phyloP scores from a whole-genome alignment of 2,113 vertebrate species.

The Tyrannus savana region DNA sequence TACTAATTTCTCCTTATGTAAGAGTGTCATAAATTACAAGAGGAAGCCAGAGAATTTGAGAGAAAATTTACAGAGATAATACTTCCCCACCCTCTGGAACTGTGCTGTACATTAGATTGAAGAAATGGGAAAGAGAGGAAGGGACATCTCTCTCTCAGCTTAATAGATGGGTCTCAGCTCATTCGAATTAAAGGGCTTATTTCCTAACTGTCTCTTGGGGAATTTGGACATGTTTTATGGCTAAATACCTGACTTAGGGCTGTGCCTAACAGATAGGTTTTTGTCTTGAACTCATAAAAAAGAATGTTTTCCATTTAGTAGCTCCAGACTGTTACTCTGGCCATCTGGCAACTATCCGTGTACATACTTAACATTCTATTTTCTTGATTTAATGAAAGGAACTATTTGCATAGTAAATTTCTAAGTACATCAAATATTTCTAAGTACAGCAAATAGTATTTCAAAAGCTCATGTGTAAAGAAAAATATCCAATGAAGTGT shows the following conservation, averaged over 20 bases:
- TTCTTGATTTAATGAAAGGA: slow-evolving; percentile 44
- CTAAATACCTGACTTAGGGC: background rate
- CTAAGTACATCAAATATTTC: background rate
- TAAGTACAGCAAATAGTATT: background rate
- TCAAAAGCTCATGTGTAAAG: background rate
- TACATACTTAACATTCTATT: slow-evolving; percentile 41
- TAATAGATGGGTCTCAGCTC: background rate
- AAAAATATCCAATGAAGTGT: background rate
- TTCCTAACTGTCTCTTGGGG: background rate
- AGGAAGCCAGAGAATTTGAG: background rate
- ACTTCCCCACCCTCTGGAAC: background rate
- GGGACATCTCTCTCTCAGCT: background rate
- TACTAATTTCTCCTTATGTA: background rate
- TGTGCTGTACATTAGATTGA: background rate
- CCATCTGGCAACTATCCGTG: slow-evolving; percentile 3
- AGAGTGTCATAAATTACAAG: background rate
- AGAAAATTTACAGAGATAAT: background rate
- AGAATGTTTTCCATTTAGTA: slow-evolving; percentile 27
- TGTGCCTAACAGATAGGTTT: background rate
- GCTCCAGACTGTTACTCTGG: background rate
- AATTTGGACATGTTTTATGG: background rate
- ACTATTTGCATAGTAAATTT: slow-evolving; percentile 17
- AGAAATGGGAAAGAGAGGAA: background rate
- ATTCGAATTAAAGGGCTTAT: background rate
- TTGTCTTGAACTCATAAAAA: slow-evolving; percentile 6